Evolutionary conservation across 2,888 invertebrate species (phyloP).

Genomic region (Drosophila parthenogenetica): DNA sequence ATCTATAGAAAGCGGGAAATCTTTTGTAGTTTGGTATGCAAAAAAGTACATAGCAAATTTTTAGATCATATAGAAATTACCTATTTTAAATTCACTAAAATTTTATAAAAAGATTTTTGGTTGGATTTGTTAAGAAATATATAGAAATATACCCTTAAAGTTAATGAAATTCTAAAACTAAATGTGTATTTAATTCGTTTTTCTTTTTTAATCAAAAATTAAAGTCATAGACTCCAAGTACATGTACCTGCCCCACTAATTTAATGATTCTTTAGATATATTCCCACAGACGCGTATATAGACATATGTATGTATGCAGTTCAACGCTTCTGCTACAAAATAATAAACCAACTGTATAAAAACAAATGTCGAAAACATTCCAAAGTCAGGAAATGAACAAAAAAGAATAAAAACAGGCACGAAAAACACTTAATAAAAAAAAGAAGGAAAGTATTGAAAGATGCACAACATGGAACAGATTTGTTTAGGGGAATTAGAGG

Average conservation of each 20-base stretch:
- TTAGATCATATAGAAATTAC: too few species aligned
- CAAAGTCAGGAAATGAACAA: conserved; percentile 39
- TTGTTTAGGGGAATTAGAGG: conserved; percentile 45
- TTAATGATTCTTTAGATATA: not conserved
- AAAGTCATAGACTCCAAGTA: not conserved
- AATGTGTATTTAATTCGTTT: too few species aligned
- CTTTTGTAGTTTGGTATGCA: too few species aligned
- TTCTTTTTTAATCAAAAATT: too few species aligned
- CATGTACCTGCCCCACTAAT: conserved; percentile 47
- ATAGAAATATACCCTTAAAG: too few species aligned
- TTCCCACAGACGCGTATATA: too few species aligned
- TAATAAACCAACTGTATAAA: conserved; percentile 56
- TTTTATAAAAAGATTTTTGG: too few species aligned
- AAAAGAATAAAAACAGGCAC: conserved; percentile 32
- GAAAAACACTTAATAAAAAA: conserved; percentile 11
- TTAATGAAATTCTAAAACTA: too few species aligned
- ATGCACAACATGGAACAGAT: conserved; percentile 63
- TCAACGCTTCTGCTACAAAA: conserved; percentile 4
- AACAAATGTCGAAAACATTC: conserved; percentile 64
- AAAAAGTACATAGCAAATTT: too few species aligned
- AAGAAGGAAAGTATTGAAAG: not conserved
- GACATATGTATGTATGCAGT: not conserved
- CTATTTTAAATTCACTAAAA: too few species aligned
- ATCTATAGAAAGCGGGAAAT: not conserved
- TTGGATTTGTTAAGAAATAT: too few species aligned